Evolutionary conservation across 1,140 invertebrate genomes (phyloP).

Genomic region (Drosophila burlai): DNA sequence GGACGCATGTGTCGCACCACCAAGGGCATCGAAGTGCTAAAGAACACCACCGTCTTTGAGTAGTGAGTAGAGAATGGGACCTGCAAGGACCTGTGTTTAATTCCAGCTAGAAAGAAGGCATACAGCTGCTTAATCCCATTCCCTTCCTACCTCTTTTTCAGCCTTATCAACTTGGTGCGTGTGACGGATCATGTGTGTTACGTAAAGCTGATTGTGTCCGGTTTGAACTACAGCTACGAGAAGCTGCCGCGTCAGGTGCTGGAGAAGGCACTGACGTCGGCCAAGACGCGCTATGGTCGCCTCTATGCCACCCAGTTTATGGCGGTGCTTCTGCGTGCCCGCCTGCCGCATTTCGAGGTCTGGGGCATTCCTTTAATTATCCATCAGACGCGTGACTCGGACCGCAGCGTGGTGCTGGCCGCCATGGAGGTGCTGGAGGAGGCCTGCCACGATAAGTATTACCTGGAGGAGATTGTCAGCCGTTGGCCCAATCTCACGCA

Average conservation of each 20-base stretch:
- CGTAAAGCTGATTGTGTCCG: constrained; percentile 95
- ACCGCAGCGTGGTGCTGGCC: constrained; percentile 90
- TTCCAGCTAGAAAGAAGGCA: too few species aligned
- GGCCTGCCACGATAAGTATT: constrained; percentile 93
- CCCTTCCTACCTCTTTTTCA: constrained; percentile 69
- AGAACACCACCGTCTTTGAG: constrained; percentile 92
- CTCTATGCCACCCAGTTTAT: constrained; percentile 96
- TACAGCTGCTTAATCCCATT: neutral
- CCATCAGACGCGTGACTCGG: constrained; percentile 92
- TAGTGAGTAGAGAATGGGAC: constrained; percentile 86
- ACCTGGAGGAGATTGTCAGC: constrained; percentile 91
- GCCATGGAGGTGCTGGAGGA: constrained; percentile 95
- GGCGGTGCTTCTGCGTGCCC: constrained; percentile 92
- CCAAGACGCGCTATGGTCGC: constrained; percentile 89
- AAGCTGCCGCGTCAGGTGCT: constrained; percentile 91
- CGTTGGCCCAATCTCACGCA: constrained; percentile 91
- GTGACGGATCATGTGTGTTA: constrained; percentile 95
- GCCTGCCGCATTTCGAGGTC: constrained; percentile 88
- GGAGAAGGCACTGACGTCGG: constrained; percentile 88
- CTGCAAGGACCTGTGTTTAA: too few species aligned
- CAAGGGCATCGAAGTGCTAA: constrained; percentile 90
- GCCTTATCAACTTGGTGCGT: constrained; percentile 92
- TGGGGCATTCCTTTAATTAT: constrained; percentile 95
- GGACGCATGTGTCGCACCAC: constrained; percentile 93
- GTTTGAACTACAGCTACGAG: constrained; percentile 93